A percentile compares a stretch with the other conserved stretches of the same genome.
Conservation (phyloP, 2,888 invertebrate genomes). For the Linnaemya vulpina region DNA sequence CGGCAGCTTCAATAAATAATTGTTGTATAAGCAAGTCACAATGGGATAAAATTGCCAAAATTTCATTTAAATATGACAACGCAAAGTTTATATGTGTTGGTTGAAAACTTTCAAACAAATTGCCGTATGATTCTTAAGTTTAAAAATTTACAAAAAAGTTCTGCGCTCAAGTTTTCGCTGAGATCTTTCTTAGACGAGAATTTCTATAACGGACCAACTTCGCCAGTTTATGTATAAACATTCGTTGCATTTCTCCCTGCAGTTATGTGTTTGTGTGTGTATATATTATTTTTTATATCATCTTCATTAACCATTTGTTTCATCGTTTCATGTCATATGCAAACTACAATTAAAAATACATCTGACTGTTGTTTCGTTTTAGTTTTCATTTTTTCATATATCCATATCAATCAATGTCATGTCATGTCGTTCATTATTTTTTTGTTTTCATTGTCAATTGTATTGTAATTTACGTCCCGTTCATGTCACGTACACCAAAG, state of each 20-base stretch:
- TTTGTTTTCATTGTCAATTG: slow-evolving; percentile 19
- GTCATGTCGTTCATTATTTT: slow-evolving; percentile 37
- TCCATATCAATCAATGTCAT: background rate
- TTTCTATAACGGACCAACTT: slow-evolving; percentile 2
- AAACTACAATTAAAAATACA: slow-evolving; percentile 18
- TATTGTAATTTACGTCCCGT: slow-evolving; percentile 15
- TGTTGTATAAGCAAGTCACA: no score
- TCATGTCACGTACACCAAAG: background rate
- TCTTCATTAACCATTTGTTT: slow-evolving; percentile 56
- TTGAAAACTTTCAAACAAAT: no score
- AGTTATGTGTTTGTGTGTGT: slow-evolving; percentile 14
- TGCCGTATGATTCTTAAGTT: background rate
- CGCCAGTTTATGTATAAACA: background rate
- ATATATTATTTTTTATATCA: slow-evolving; percentile 23
- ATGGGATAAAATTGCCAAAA: no score
- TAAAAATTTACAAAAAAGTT: no score
- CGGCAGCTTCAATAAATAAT: no score
- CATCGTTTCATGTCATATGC: slow-evolving; percentile 65
- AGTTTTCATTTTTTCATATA: slow-evolving; percentile 27
- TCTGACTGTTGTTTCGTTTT: slow-evolving; percentile 34
- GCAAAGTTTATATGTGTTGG: no score
- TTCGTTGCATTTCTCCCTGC: background rate
- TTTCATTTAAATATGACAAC: no score
- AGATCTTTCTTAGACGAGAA: background rate
- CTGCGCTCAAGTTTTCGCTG: no score